Evolutionary conservation across 2,113 vertebrate genomes (phyloP).

Genomic region (Prunella fulvescens): DNA sequence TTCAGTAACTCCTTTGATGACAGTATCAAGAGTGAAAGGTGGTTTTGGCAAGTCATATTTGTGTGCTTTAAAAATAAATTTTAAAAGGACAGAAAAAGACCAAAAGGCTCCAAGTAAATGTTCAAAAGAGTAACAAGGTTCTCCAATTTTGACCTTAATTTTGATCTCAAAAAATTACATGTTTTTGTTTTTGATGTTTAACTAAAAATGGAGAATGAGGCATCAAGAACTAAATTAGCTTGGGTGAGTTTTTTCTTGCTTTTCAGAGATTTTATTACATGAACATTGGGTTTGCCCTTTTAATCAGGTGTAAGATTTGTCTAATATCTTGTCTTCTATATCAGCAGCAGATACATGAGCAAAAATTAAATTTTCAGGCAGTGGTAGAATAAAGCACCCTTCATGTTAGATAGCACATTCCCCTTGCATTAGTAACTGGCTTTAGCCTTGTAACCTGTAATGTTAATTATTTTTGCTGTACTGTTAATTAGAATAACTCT

Average conservation of each 20-base stretch:
- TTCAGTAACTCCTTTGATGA: not conserved
- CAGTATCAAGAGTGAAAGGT: not conserved
- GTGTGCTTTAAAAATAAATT: not conserved
- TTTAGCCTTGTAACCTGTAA: not conserved
- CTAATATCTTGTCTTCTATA: not conserved
- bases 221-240: not conserved
- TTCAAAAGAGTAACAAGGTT: not conserved
- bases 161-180: not conserved
- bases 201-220: not conserved
- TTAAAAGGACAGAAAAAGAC: not conserved
- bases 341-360: not conserved
- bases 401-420: not conserved
- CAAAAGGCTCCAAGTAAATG: not conserved
- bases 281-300: not conserved
- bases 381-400: not conserved
- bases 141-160: not conserved
- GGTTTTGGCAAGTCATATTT: not conserved
- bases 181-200: not conserved
- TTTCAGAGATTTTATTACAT: not conserved
- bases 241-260: not conserved
- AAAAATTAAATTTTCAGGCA: not conserved
- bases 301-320: not conserved
- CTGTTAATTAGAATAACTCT: conserved; percentile 13
- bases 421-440: not conserved
- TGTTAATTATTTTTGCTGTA: not conserved